Conservation (phyloP, 2,888 invertebrate species). For the Nomada fabriciana region DNA sequence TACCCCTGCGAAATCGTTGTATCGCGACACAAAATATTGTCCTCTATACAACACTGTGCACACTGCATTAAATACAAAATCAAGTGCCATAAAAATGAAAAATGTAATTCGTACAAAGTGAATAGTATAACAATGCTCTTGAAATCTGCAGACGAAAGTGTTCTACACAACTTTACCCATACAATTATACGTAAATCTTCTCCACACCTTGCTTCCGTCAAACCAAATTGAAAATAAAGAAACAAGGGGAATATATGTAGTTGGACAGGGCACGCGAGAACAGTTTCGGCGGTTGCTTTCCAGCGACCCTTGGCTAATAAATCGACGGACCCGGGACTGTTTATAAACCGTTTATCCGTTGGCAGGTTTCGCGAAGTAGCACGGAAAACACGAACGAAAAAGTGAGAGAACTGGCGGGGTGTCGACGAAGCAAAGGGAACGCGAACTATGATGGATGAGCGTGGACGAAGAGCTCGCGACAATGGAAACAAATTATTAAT, state of each 20-base stretch:
- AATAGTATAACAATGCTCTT: too few species aligned
- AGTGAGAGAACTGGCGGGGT: slow-evolving; percentile 59
- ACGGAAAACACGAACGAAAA: slow-evolving; percentile 69
- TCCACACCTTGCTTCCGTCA: too few species aligned
- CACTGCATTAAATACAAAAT: too few species aligned
- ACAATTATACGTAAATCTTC: too few species aligned
- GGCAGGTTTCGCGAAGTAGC: slow-evolving; percentile 71
- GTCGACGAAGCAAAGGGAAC: slow-evolving; percentile 51
- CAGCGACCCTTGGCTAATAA: slow-evolving; percentile 73
- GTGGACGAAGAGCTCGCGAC: slow-evolving; percentile 66
- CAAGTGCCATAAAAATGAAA: too few species aligned
- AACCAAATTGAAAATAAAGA: background rate
- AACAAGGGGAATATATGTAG: background rate
- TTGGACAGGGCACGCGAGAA: background rate
- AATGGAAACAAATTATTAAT: slow-evolving; percentile 61
- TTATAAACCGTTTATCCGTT: slow-evolving; percentile 80
- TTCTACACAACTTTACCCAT: too few species aligned
- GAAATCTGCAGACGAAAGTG: background rate
- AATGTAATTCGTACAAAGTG: too few species aligned
- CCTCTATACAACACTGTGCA: background rate
- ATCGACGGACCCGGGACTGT: slow-evolving; percentile 76
- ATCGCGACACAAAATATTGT: background rate
- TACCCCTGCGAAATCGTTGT: background rate
- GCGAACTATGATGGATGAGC: slow-evolving; percentile 80
- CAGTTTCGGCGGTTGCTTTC: slow-evolving; percentile 33